A percentile compares a stretch with the other conserved stretches of the same genome.
Conservation (phyloP, 2,797 vertebrate genomes). For the Oryzias dopingdopingensis region DNA sequence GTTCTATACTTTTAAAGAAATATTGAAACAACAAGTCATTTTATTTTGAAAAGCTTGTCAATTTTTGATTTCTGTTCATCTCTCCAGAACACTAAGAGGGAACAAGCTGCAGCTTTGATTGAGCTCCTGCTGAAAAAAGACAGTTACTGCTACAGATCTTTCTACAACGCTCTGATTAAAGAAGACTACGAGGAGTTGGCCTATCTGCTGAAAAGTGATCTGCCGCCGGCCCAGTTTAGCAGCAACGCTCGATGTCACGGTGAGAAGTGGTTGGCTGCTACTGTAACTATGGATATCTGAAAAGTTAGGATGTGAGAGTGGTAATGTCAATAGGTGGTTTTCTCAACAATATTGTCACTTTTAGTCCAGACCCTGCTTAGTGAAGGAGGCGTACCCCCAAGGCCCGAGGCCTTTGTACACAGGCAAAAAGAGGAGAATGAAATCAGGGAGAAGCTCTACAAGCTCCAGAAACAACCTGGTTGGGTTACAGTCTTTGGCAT, state of each 20-base stretch:
- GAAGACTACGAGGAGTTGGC: constrained; percentile 91
- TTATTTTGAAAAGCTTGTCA: too few relatives aligned
- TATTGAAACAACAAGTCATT: too few relatives aligned
- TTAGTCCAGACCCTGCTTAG: constrained; percentile 80
- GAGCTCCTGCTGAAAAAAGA: constrained; percentile 88
- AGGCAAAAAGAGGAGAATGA: constrained; percentile 81
- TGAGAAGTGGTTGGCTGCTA: constrained; percentile 58
- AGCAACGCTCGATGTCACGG: constrained; percentile 80
- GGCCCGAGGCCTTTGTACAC: constrained; percentile 91
- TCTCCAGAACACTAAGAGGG: constrained; percentile 79
- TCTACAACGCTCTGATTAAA: constrained; percentile 91
- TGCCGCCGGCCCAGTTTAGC: constrained; percentile 73
- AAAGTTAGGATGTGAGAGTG: too few relatives aligned
- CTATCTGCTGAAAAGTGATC: constrained; percentile 76
- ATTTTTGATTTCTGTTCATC: not conserved
- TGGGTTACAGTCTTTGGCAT: constrained; percentile 97
- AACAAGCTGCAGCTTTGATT: constrained; percentile 83
- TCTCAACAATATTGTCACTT: too few relatives aligned
- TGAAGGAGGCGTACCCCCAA: constrained; percentile 93
- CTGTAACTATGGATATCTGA: too few relatives aligned
- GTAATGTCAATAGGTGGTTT: too few relatives aligned
- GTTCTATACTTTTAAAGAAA: too few relatives aligned
- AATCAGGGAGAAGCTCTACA: constrained; percentile 83
- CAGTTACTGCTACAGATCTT: constrained; percentile 88
- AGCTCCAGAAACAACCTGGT: constrained; percentile 80